Conservation (phyloP, 2,888 invertebrate species). For the Amiota mariae region DNA sequence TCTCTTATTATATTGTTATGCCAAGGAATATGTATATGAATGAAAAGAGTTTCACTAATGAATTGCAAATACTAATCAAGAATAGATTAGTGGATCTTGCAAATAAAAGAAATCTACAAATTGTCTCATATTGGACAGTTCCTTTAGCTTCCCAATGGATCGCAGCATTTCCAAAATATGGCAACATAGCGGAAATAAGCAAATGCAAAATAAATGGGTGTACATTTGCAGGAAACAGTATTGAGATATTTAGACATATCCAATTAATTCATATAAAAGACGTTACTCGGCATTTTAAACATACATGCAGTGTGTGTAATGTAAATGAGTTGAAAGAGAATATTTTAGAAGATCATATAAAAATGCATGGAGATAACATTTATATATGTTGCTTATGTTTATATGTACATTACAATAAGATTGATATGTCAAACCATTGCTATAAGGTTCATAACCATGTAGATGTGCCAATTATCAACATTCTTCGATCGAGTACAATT, state of each 20-base stretch:
- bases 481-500: not conserved
- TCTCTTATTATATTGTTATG: constrained; percentile 44
- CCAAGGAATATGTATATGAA: constrained; percentile 20
- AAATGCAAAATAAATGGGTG: not conserved
- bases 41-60: constrained; percentile 39
- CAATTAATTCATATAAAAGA: not conserved
- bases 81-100: constrained; percentile 35
- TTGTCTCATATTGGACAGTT: not conserved
- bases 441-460: not conserved
- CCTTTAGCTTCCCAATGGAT: not conserved
- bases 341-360: constrained; percentile 37
- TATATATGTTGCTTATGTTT: constrained; percentile 35
- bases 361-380: constrained; percentile 39
- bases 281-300: not conserved
- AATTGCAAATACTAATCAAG: constrained; percentile 34
- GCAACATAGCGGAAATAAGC: not conserved
- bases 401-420: not conserved
- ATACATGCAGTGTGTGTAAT: not conserved
- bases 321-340: not conserved
- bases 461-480: not conserved
- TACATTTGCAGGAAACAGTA: not conserved
- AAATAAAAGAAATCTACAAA: not conserved
- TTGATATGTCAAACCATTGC: not conserved
- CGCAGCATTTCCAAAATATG: not conserved
- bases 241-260: not conserved